Base-by-base conservation (phyloP, 2,888 invertebrate species). In the Limenitis camilla region DNA sequence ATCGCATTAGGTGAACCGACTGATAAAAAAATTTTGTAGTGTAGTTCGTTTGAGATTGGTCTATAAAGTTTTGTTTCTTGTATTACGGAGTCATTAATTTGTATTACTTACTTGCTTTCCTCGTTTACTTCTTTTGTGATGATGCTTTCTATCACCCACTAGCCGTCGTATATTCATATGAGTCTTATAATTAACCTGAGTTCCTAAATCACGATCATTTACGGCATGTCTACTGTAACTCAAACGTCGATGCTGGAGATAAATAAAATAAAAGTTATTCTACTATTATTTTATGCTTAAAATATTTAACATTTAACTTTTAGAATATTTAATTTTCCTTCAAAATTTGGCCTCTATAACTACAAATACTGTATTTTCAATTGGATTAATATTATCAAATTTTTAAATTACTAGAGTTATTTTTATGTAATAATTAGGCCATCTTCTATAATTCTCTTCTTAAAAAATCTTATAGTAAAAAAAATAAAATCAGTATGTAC, bases 191-290 rank as follows among this genome's bases (percentile, higher is more conserved):
- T 94, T 96, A 57, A 92, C 91, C 89, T 94, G 95, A 36, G 94
- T 95, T 53, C 94, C 92, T 61, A 96, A 89, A 83, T 96, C 96
- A 55, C 93, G 89, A 76, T 96, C 96, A 76, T 96, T 94, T 47
- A 96, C 96, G 36, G 96, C 95, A 75, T 96, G 96, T 49, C 96
- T 90, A 75, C 96, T 96, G 89, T 96, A 96, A 84, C 96, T 96
- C 66, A 96, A 87, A 51, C 96, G 91, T 52, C 96, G 94, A 79
- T 95, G 95, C 95, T 96, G 89, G 56, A 88, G 86, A 54, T 19
- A 19, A 40, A 19, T 19, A 54, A 38, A 44, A 28, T 6, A 40
- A 19, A 19, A 19, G 19, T 40, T 36, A 6, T 27, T 28, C n/a
- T 5, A 40, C 3, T 1, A 19, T 19, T 33, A 33, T 33, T 8